phyloP scores from a whole-genome alignment of 1,140 invertebrate species.

The Meloidogyne hapla region DNA sequence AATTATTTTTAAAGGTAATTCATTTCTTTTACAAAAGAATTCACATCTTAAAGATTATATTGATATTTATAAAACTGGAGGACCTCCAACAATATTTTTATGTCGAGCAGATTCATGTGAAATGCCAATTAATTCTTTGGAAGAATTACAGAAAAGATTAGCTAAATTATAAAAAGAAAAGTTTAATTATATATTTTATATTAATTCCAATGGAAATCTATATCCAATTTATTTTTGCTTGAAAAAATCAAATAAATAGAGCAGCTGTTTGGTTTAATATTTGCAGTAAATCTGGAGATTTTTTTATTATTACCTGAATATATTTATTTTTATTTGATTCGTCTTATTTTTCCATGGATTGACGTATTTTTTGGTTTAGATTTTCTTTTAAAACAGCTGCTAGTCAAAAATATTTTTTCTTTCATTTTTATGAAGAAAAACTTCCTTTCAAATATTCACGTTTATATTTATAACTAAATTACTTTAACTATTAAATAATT shows the following conservation, averaged over 20 bases:
- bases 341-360: neutral
- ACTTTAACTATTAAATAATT: neutral
- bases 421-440: too few species aligned
- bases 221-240: neutral
- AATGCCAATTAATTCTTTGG: slow-evolving; percentile 20
- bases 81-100: slow-evolving; percentile 18
- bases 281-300: neutral
- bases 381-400: slow-evolving; percentile 2
- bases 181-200: neutral
- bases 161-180: neutral
- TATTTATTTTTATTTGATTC: neutral
- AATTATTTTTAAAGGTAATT: slow-evolving; percentile 10
- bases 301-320: neutral
- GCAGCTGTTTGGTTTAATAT: neutral
- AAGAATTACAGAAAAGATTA: slow-evolving; percentile 29
- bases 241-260: neutral
- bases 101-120: slow-evolving; percentile 29
- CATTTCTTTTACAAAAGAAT: slow-evolving; percentile 21
- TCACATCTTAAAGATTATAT: slow-evolving; percentile 22
- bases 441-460: too few species aligned
- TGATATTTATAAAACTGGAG: neutral
- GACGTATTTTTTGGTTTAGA: neutral
- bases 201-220: slow-evolving; percentile 10
- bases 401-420: neutral
- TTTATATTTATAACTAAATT: too few species aligned